Conservation (phyloP, 1,140 invertebrate species). For the Neuroterus valhalla region DNA sequence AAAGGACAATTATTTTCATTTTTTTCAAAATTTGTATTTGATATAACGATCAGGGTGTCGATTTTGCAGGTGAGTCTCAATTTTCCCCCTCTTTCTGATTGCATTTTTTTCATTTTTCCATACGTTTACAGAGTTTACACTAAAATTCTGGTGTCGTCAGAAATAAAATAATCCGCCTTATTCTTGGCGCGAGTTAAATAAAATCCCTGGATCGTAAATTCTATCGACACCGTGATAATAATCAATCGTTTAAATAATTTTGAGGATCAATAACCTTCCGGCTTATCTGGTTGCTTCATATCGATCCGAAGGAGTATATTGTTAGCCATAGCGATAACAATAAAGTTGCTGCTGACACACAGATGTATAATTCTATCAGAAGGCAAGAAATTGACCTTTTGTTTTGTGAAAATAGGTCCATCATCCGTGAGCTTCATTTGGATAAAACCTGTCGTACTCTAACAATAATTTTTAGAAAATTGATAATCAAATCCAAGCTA, state of each 20-base stretch:
- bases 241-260: neutral
- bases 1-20: too few relatives aligned
- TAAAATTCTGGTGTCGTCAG: too few relatives aligned
- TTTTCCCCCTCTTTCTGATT: too few relatives aligned
- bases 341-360: constrained; percentile 86
- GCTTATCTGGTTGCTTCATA: constrained; percentile 84
- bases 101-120: too few relatives aligned
- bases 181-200: too few relatives aligned
- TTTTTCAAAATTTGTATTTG: too few relatives aligned
- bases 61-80: too few relatives aligned
- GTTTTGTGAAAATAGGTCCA: constrained; percentile 85
- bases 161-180: too few relatives aligned
- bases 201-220: too few relatives aligned
- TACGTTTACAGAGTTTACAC: too few relatives aligned
- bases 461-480: constrained; percentile 43
- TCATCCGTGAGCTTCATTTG: constrained; percentile 83
- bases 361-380: constrained; percentile 86
- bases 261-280: constrained; percentile 80
- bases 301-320: constrained; percentile 88
- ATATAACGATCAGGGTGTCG: too few relatives aligned
- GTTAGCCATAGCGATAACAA: constrained; percentile 90
- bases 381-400: constrained; percentile 86
- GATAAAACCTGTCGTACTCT: constrained; percentile 80
- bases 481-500: constrained; percentile 21
- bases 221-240: too few relatives aligned